Percentiles rank a stretch among this genome's conserved stretches.
Evolutionary conservation across 2,888 invertebrate genomes (phyloP).

Genomic region (Blera fallax): DNA sequence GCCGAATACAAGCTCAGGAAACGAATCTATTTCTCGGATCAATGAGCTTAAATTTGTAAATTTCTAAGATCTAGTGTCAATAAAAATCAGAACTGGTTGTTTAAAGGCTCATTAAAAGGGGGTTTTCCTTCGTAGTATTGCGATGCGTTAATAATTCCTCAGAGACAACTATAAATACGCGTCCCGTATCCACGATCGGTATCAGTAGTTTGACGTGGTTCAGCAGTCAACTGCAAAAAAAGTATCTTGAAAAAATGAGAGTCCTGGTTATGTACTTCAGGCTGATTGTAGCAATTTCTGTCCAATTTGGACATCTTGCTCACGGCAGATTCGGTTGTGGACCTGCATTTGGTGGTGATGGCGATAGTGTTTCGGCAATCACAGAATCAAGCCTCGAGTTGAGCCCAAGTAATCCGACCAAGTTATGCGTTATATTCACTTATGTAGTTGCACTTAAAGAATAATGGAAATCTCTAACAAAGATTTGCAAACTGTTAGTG

Average conservation of each 20-base stretch:
- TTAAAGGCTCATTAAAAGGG: no score
- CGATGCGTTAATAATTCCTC: not conserved
- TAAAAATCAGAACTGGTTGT: slow-evolving; percentile 14
- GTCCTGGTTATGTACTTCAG: slow-evolving; percentile 76
- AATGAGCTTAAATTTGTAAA: not conserved
- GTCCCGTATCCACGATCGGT: not conserved
- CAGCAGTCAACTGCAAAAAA: slow-evolving; percentile 70
- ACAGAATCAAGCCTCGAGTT: no score
- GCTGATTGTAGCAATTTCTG: slow-evolving; percentile 75
- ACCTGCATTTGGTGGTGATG: slow-evolving; percentile 41
- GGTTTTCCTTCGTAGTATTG: no score
- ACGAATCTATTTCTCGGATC: not conserved
- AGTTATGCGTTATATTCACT: no score
- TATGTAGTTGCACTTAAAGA: no score
- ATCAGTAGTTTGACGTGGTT: slow-evolving; percentile 37
- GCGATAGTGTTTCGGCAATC: no score
- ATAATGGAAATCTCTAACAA: no score
- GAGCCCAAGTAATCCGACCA: no score
- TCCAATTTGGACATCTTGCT: no score
- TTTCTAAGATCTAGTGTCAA: not conserved
- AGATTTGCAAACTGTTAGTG: no score
- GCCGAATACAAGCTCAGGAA: no score
- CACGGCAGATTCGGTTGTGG: slow-evolving; percentile 62
- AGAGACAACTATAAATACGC: slow-evolving; percentile 50
- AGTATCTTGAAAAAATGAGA: slow-evolving; percentile 76